phyloP scores from a whole-genome alignment of 2,888 invertebrate genomes.

The Timema cristinae region DNA sequence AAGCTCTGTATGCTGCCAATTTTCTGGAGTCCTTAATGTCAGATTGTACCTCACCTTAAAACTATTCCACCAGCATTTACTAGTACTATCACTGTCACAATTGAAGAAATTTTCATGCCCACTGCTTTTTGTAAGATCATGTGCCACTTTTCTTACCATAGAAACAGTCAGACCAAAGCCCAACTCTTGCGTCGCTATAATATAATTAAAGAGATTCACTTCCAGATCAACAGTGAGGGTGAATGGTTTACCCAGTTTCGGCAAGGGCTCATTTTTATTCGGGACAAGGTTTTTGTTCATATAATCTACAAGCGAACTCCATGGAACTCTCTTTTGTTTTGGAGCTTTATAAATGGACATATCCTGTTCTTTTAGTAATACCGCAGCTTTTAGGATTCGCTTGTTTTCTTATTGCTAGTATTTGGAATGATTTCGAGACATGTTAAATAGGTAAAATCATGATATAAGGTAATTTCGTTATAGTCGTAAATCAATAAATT shows the following conservation, averaged over 20 bases:
- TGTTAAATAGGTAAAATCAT: not conserved
- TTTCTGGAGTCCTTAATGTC: not conserved
- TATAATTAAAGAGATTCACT: conserved; percentile 7
- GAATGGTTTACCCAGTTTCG: conserved; percentile 11
- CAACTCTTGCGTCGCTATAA: conserved; percentile 13
- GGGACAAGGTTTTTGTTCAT: not conserved
- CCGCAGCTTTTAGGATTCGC: not conserved
- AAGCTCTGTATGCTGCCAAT: not conserved
- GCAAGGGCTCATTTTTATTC: not conserved
- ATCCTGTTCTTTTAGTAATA: conserved; percentile 2
- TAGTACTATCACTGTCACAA: too few species aligned
- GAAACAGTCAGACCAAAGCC: conserved; percentile 16
- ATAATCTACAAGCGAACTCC: conserved; percentile 13
- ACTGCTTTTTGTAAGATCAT: conserved; percentile 1
- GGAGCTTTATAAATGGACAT: not conserved
- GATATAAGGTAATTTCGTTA: not conserved
- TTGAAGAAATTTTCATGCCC: too few species aligned
- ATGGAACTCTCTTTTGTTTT: conserved; percentile 8
- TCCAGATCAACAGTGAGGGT: not conserved
- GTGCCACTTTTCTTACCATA: conserved; percentile 14
- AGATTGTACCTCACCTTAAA: not conserved
- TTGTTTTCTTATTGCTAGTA: not conserved
- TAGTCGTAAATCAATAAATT: not conserved
- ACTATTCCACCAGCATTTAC: too few species aligned
- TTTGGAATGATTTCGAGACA: not conserved